These are phyloP conservation scores for Phania funesta DNA, from an alignment of 2,888 invertebrate species.

Conservation along the genomic window DNA sequence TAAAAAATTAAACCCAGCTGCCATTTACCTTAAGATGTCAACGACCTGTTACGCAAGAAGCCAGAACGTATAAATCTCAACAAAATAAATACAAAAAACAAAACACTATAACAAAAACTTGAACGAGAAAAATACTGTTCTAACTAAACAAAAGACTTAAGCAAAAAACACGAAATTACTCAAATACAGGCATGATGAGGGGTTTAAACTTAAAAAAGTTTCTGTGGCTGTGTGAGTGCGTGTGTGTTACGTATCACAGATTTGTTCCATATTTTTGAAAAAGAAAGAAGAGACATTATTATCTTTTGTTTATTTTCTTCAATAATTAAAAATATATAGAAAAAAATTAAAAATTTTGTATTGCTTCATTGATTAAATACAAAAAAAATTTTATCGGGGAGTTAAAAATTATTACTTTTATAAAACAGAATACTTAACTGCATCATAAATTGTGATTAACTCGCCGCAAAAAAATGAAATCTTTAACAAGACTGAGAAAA, in stretches of 20 bases:
- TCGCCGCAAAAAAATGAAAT: not conserved
- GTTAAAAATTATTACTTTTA: not conserved
- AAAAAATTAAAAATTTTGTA: not conserved
- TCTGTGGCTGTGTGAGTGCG: not conserved
- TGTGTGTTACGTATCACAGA: not conserved
- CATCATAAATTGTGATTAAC: not conserved
- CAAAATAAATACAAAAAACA: constrained; percentile 20
- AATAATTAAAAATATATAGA: not conserved
- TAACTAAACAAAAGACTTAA: constrained; percentile 61
- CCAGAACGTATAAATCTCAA: constrained; percentile 53
- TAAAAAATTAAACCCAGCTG: constrained; percentile 32
- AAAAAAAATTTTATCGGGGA: not conserved
- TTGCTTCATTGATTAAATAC: not conserved
- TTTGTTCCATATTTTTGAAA: constrained; percentile 33
- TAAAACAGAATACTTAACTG: not conserved
- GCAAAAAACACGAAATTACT: constrained; percentile 26
- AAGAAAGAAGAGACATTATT: not conserved
- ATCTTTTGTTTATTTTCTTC: constrained; percentile 6
- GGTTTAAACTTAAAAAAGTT: not conserved
- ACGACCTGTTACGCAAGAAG: constrained; percentile 66
- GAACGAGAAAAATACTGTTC: constrained; percentile 54
- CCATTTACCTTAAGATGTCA: constrained; percentile 53
- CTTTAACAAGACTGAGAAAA: not conserved
- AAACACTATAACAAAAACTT: constrained; percentile 18
- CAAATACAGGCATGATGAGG: too few relatives aligned